Conservation (phyloP, 2,797 vertebrate species). For the Linurgus olivaceus region DNA sequence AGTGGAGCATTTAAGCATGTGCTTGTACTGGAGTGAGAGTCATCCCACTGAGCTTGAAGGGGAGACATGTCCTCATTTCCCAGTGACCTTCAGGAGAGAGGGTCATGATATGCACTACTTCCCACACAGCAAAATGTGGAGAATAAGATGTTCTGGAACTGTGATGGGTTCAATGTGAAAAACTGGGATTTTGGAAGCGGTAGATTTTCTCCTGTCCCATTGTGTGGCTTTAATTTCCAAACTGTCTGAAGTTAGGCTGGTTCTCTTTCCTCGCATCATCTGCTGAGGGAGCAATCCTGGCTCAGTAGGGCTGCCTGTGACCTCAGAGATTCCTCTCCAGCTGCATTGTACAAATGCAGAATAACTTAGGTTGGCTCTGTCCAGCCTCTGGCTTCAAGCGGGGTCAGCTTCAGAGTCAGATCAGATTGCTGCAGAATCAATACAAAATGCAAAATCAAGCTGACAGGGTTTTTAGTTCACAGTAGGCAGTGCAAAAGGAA, state of each 20-base stretch:
- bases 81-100: not conserved
- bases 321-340: not conserved
- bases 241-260: not conserved
- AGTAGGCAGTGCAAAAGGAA: not conserved
- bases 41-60: not conserved
- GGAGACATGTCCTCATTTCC: not conserved
- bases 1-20: not conserved
- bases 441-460: slow-evolving; percentile 34
- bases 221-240: slow-evolving; percentile 40
- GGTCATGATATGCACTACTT: rapidly evolving
- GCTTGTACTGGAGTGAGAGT: not conserved
- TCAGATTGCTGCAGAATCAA: slow-evolving; percentile 17
- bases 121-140: not conserved
- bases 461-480: slow-evolving; percentile 6
- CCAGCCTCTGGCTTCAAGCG: not conserved
- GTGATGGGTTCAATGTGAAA: not conserved
- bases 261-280: not conserved
- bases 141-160: not conserved
- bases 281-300: slow-evolving; percentile 18
- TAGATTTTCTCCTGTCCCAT: not conserved
- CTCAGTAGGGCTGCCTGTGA: slow-evolving; percentile 10
- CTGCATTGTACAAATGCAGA: not conserved
- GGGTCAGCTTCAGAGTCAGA: not conserved
- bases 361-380: not conserved
- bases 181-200: not conserved